A percentile compares a stretch with the other conserved stretches of the same genome.
Evolutionary conservation across 2,888 invertebrate species (phyloP).

Genomic region (Gastrophysa polygoni): DNA sequence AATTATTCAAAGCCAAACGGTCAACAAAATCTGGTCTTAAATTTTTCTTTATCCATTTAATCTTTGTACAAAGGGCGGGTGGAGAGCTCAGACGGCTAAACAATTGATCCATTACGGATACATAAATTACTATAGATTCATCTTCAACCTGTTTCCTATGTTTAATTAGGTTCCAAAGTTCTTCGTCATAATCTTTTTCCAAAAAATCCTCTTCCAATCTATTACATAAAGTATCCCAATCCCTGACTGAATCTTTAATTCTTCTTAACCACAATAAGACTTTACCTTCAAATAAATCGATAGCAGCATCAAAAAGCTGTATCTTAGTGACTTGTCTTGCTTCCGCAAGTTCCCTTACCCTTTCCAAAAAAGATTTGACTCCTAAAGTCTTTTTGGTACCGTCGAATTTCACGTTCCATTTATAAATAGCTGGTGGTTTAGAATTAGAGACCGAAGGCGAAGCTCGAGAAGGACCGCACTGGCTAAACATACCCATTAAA

Average conservation of each 20-base stretch:
- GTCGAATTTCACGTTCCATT: constrained; percentile 18
- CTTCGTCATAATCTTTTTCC: constrained; percentile 19
- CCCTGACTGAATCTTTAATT: constrained; percentile 7
- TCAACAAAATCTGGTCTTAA: background rate
- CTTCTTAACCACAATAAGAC: constrained; percentile 17
- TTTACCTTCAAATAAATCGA: constrained; percentile 19
- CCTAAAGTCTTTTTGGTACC: constrained; percentile 13
- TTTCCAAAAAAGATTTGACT: constrained; percentile 19
- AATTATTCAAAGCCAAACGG: background rate
- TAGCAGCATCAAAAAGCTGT: constrained; percentile 12
- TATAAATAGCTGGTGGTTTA: constrained; percentile 6
- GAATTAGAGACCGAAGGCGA: background rate
- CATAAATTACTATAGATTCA: background rate
- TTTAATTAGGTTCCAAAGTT: constrained; percentile 13
- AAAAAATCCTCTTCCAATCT: constrained; percentile 14
- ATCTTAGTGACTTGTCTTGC: constrained; percentile 17
- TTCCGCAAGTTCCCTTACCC: constrained; percentile 18
- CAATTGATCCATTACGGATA: background rate
- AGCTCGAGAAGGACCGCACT: background rate
- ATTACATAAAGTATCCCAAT: constrained; percentile 17
- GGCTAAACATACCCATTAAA: background rate
- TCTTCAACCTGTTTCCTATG: background rate
- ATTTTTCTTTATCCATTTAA: background rate
- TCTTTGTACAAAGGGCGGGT: background rate
- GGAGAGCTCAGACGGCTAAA: background rate